A percentile compares a stretch with the other conserved stretches of the same genome.
Conservation (phyloP, 92 coral and sea anemone genomes). For the Epizoanthus illoricatus region DNA sequence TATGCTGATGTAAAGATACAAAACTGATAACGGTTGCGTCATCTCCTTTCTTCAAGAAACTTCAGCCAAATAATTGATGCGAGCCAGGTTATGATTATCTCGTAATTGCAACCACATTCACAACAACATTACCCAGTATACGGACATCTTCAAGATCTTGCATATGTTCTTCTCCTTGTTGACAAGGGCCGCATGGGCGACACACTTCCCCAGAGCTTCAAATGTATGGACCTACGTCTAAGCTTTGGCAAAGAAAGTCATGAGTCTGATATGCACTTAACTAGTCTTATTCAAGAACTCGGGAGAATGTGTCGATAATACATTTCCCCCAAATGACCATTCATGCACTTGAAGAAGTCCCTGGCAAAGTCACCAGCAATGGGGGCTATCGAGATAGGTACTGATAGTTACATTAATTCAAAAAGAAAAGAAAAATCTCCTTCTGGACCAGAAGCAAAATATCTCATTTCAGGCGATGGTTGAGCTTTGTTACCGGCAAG, state of each 20-base stretch:
- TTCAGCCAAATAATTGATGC: conserved; percentile 33
- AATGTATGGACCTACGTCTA: conserved; percentile 47
- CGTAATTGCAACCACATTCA: conserved; percentile 34
- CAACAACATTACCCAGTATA: conserved; percentile 43
- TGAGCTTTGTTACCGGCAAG: conserved; percentile 31
- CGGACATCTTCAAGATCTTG: conserved; percentile 45
- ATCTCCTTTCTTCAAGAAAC: conserved; percentile 39
- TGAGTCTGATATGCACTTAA: conserved; percentile 26
- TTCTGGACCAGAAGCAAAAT: background rate
- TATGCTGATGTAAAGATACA: conserved; percentile 36
- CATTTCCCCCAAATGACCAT: background rate
- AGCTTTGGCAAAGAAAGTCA: conserved; percentile 16
- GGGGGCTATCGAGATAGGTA: conserved; percentile 10
- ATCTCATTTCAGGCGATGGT: conserved; percentile 31
- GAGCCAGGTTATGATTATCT: conserved; percentile 36
- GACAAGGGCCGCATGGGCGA: conserved; percentile 62
- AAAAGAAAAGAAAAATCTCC: background rate
- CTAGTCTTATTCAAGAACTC: conserved; percentile 41
- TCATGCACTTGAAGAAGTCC: background rate
- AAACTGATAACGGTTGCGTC: conserved; percentile 32
- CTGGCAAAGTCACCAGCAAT: conserved; percentile 12
- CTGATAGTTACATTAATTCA: conserved; percentile 35
- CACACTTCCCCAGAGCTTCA: conserved; percentile 49
- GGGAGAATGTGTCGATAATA: conserved; percentile 53
- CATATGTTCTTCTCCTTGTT: conserved; percentile 42